Evolutionary conservation across 2,888 invertebrate genomes (phyloP), one percentile per base, ranked within the genome.

Genomic region (Ochropacha duplaris): DNA sequence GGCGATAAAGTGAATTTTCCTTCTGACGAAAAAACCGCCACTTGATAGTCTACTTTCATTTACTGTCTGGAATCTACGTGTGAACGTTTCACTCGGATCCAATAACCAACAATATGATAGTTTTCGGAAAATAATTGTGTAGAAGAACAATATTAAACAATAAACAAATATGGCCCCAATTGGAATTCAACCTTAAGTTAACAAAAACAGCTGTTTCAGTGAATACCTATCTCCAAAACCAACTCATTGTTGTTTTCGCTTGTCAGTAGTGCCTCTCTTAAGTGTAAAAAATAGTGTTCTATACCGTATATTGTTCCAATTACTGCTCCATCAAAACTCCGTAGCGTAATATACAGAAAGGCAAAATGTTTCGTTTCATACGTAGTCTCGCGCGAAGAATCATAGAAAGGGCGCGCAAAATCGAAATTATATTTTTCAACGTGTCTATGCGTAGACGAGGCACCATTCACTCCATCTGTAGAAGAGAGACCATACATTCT

Each of bases 371-470:
- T 50, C 84, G 85, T 22, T 70, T 82, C 26, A 61, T 89, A 52
- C 82, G 88, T 57, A 81, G 79, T 62, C 60, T 86, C 19, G 78
- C 79, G 36, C 72, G 78, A 56, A 76, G 72, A 39, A 77, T 91
- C 14, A 71, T 83, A 52, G 78, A 81, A 55, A 86, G 83, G 66
- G 72, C 89, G 58, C 81, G 87, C 16, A 82, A 72, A 57, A 75
- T 81, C 22, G 86, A 91, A 68, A 71, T 86, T 59, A 69, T 87
- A 54, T 62, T 86, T 58, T 81, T 90, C 58, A 86, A 84, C 57
- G 72, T 82, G 55, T 78, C 79, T n/a, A 58, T 85, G 54, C 78
- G 75, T 55, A 78, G 85, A 62, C 76, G 88, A 57, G 74, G 77
- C 14, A 71, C 71, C 0, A 51, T 66, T 16, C 68, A 66, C 58